Conservation (phyloP, 2,797 vertebrate genomes). For the Periparus ater region DNA sequence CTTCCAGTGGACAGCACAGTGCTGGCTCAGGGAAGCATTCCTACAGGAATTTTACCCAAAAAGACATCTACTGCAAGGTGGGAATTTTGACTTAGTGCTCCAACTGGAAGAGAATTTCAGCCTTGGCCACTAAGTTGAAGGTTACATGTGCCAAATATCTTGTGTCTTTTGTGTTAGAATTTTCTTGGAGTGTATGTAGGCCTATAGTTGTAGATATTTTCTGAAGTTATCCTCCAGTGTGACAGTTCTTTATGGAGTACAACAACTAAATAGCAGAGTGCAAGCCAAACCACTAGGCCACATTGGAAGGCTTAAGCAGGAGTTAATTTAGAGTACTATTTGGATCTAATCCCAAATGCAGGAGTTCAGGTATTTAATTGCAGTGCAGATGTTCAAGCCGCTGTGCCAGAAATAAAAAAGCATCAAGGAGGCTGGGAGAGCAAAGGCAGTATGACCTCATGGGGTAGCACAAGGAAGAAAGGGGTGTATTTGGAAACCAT, state of each 20-base stretch:
- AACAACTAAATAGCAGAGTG: neutral
- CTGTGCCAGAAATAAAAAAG: neutral
- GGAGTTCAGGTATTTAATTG: neutral
- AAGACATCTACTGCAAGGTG: neutral
- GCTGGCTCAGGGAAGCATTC: neutral
- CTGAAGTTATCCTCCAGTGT: neutral
- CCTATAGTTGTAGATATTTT: neutral
- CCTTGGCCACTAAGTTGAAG: neutral
- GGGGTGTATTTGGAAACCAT: neutral
- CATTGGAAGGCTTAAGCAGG: neutral
- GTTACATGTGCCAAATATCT: neutral
- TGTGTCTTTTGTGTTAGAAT: neutral
- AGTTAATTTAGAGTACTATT: conserved; percentile 2
- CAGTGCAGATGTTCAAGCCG: neutral
- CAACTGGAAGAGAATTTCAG: neutral
- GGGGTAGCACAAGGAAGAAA: neutral
- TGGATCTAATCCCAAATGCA: neutral
- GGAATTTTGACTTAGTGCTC: neutral
- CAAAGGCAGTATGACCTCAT: neutral
- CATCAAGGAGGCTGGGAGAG: neutral
- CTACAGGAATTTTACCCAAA: neutral
- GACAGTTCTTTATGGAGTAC: neutral
- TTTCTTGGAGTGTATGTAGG: neutral
- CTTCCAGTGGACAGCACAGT: neutral
- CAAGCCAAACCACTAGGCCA: neutral